Percentiles rank a stretch among this genome's conserved stretches.
phyloP scores from a whole-genome alignment of 2,888 invertebrate genomes.

The Polydrusus tereticollis region DNA sequence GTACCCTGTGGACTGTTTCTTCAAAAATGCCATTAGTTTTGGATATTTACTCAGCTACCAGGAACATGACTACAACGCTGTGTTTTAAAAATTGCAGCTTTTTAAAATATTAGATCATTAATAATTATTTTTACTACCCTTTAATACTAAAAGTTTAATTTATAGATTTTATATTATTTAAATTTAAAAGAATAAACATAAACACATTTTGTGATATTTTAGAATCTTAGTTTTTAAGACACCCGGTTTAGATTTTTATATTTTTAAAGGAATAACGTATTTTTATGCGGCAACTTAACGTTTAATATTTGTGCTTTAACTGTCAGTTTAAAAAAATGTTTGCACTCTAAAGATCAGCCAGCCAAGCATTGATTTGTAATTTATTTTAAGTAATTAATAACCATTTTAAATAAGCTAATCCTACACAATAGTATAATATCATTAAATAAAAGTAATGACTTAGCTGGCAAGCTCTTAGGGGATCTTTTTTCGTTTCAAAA shows the following conservation, averaged over 20 bases:
- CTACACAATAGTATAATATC: not conserved
- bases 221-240: constrained; percentile 24
- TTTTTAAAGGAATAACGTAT: not conserved
- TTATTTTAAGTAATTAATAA: too few relatives aligned
- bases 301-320: constrained; percentile 6
- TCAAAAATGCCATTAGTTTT: too few relatives aligned
- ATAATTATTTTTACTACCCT: not conserved
- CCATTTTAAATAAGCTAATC: too few relatives aligned
- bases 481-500: constrained; percentile 17
- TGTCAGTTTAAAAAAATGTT: not conserved
- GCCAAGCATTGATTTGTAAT: too few relatives aligned
- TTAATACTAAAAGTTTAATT: not conserved
- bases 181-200: constrained; percentile 5
- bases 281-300: constrained; percentile 1
- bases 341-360: not conserved
- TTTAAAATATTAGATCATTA: not conserved
- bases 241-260: constrained; percentile 16
- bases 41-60: too few relatives aligned
- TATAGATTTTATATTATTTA: not conserved
- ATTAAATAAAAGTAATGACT: too few relatives aligned
- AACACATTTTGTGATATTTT: constrained; percentile 38
- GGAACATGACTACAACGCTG: not conserved
- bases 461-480: not conserved
- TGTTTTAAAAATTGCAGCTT: not conserved
- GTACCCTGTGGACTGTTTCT: too few relatives aligned